Evolutionary conservation across 2,797 vertebrate species (phyloP).

Genomic region (Hybognathus amarus): DNA sequence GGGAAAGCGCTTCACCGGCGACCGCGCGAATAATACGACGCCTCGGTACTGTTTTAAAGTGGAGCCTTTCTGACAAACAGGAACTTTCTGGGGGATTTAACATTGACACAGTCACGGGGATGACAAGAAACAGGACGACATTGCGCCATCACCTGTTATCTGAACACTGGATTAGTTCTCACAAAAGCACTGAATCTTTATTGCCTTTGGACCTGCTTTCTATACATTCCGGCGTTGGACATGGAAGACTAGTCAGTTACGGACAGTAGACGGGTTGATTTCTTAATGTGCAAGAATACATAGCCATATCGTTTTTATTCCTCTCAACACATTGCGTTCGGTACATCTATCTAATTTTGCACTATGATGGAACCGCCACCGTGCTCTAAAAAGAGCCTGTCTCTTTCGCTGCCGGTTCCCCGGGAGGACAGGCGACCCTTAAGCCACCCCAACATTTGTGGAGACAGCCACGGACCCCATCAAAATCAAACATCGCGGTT

Average conservation of each 20-base stretch:
- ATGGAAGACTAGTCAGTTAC: conserved; percentile 68
- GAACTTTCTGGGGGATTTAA: conserved; percentile 42
- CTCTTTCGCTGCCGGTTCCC: conserved; percentile 89
- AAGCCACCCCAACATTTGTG: conserved; percentile 94
- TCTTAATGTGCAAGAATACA: conserved; percentile 65
- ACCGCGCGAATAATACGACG: conserved; percentile 59
- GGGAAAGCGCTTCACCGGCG: conserved; percentile 66
- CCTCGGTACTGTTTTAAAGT: conserved; percentile 58
- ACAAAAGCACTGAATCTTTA: conserved; percentile 61
- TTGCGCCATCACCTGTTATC: conserved; percentile 55
- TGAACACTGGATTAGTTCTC: conserved; percentile 72
- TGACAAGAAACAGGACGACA: conserved; percentile 27
- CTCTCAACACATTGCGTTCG: conserved; percentile 59
- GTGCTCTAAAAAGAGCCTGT: conserved; percentile 88
- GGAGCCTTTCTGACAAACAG: conserved; percentile 16
- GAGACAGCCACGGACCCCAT: conserved; percentile 94
- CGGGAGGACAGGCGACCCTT: conserved; percentile 88
- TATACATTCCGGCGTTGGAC: conserved; percentile 57
- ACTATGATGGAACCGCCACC: conserved; percentile 87
- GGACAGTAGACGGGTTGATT: conserved; percentile 66
- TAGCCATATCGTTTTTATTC: conserved; percentile 70
- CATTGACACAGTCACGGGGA: not conserved
- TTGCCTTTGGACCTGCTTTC: conserved; percentile 72
- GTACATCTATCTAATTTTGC: conserved; percentile 64
- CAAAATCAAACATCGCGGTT: conserved; percentile 93